phyloP scores from a whole-genome alignment of 1,140 invertebrate species.

The Armadillidium nasatum region DNA sequence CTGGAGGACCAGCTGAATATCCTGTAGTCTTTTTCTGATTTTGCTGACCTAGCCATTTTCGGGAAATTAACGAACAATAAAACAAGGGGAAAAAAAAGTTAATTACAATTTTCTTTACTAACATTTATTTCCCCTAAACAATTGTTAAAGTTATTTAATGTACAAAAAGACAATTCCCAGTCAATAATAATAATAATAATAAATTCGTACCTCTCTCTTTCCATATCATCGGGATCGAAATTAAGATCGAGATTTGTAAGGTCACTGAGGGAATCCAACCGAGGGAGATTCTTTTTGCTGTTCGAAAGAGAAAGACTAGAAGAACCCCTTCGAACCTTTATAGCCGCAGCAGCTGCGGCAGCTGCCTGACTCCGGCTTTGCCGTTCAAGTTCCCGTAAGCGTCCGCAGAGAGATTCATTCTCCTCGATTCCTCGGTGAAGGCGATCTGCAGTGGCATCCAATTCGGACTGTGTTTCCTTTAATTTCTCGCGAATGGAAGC shows the following conservation, averaged over 20 bases:
- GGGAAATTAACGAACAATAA: too few species aligned
- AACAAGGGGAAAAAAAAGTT: too few species aligned
- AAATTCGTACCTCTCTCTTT: constrained; percentile 59
- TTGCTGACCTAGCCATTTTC: too few species aligned
- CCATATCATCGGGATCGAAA: constrained; percentile 65
- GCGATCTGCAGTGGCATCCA: constrained; percentile 38
- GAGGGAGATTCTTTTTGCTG: constrained; percentile 39
- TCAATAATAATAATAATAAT: background rate
- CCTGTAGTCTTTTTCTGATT: too few species aligned
- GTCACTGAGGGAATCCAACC: constrained; percentile 67
- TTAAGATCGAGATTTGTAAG: constrained; percentile 72
- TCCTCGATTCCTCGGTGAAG: constrained; percentile 66
- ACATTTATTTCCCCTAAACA: too few species aligned
- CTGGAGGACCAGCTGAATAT: too few species aligned
- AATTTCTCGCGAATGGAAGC: constrained; percentile 36
- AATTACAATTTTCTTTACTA: too few species aligned
- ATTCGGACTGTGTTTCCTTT: constrained; percentile 31
- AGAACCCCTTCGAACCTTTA: constrained; percentile 31
- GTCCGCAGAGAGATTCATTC: constrained; percentile 66
- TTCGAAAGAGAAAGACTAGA: constrained; percentile 40
- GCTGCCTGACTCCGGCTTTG: constrained; percentile 44
- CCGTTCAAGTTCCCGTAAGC: constrained; percentile 65
- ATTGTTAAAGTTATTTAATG: background rate
- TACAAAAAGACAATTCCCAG: constrained; percentile 2
- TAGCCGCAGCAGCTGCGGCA: background rate